Conservation (phyloP, 2,797 vertebrate genomes). For the Rhynchotus rufescens region DNA sequence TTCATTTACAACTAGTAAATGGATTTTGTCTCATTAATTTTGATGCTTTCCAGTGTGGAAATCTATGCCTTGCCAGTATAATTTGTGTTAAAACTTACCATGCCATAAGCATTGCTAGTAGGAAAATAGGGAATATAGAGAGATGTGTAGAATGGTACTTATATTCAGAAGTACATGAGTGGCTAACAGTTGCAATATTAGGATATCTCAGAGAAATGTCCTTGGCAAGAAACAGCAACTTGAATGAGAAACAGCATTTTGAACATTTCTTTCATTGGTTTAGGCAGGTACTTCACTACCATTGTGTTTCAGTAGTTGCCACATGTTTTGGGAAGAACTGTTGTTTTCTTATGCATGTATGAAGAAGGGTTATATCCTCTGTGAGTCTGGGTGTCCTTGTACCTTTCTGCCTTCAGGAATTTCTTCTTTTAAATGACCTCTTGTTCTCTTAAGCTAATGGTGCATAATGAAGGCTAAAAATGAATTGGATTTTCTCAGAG, state of each 20-base stretch:
- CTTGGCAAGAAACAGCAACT: not conserved
- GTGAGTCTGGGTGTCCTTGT: not conserved
- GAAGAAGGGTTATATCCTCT: not conserved
- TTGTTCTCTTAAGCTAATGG: not conserved
- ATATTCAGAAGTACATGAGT: not conserved
- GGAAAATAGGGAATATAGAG: not conserved
- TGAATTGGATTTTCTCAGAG: not conserved
- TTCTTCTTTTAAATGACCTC: not conserved
- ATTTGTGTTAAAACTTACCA: not conserved
- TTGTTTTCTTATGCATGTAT: not conserved
- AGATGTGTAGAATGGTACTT: not conserved
- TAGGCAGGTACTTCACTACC: not conserved
- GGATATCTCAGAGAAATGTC: not conserved
- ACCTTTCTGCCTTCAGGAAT: not conserved
- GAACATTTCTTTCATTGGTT: not conserved
- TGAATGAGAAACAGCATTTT: not conserved
- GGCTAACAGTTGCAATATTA: not conserved
- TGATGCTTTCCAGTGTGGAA: not conserved
- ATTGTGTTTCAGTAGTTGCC: not conserved
- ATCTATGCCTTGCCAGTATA: not conserved
- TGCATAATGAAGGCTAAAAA: not conserved
- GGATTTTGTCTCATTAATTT: not conserved
- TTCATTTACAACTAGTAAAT: not conserved
- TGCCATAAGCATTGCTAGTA: not conserved
- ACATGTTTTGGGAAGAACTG: not conserved